Conservation (phyloP, 1,140 invertebrate species). For the Telenomus remus region DNA sequence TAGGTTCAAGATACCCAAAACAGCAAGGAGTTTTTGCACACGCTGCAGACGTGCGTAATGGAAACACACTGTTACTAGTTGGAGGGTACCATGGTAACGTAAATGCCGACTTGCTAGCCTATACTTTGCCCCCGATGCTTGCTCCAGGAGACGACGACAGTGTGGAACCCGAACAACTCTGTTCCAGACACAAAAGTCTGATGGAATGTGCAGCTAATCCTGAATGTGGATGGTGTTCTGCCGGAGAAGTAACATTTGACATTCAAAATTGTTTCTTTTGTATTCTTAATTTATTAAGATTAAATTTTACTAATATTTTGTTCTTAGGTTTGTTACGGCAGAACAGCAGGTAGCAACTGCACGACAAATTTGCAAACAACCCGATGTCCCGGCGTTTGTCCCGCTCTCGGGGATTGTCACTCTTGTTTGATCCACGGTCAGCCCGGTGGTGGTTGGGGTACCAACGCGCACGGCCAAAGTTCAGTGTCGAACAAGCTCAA, state of each 20-base stretch:
- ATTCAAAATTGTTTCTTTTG: too few species aligned
- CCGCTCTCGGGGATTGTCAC: constrained; percentile 89
- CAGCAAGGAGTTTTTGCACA: constrained; percentile 92
- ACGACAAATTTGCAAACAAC: constrained; percentile 92
- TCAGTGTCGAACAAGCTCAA: constrained; percentile 86
- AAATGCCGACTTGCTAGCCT: constrained; percentile 86
- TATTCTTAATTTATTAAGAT: too few species aligned
- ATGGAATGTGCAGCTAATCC: constrained; percentile 90
- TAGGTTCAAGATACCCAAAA: constrained; percentile 84
- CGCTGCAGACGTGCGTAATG: constrained; percentile 84
- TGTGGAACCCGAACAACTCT: constrained; percentile 83
- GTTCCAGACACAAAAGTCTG: constrained; percentile 82
- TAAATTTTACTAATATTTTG: too few species aligned
- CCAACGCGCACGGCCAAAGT: constrained; percentile 67
- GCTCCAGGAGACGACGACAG: constrained; percentile 79
- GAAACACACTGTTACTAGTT: constrained; percentile 88
- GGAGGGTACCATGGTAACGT: constrained; percentile 96
- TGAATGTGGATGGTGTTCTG: constrained; percentile 95
- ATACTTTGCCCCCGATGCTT: constrained; percentile 85
- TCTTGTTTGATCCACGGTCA: constrained; percentile 87
- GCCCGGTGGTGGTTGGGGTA: constrained; percentile 73
- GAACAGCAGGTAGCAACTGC: constrained; percentile 87
- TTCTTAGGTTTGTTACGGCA: constrained; percentile 84
- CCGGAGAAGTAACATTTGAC: constrained; percentile 78
- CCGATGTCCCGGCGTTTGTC: constrained; percentile 91